phyloP scores from a whole-genome alignment of 2,113 vertebrate species.

The Hemibagrus wyckioides region DNA sequence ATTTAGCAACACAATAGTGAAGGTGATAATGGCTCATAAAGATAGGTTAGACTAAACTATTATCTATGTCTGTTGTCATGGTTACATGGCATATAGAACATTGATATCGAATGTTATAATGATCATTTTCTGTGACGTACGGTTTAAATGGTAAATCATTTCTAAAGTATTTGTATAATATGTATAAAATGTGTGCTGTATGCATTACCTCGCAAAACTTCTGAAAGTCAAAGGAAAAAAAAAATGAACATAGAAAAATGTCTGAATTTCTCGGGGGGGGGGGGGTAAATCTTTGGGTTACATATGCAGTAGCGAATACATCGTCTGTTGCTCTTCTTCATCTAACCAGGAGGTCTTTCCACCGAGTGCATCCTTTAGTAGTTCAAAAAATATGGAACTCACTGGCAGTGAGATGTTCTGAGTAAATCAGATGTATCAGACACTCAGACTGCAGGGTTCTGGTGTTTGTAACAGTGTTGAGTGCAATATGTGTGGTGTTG shows the following conservation, averaged over 20 bases:
- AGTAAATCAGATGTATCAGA: background rate
- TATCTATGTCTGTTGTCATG: slow-evolving; percentile 1
- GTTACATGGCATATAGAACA: background rate
- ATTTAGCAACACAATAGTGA: background rate
- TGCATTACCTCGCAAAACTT: background rate
- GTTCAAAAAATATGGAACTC: background rate
- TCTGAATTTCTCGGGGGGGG: background rate
- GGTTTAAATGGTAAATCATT: background rate
- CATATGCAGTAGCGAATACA: background rate
- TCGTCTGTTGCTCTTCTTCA: background rate
- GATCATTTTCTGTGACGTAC: background rate
- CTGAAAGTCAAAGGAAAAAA: background rate
- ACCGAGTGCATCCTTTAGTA: background rate
- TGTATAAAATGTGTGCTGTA: background rate
- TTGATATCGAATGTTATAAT: background rate
- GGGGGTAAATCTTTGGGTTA: background rate
- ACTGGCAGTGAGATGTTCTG: background rate
- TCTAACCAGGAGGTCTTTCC: background rate
- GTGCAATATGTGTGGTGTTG: background rate
- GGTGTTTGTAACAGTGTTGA: background rate
- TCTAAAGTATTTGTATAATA: background rate
- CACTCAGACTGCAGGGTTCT: background rate
- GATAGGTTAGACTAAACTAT: background rate
- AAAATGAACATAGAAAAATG: background rate
- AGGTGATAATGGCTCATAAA: slow-evolving; percentile 1